Percentiles rank a stretch among this genome's conserved stretches.
Evolutionary conservation across 2,888 invertebrate species (phyloP).

Genomic region (Chydorus sphaericus): DNA sequence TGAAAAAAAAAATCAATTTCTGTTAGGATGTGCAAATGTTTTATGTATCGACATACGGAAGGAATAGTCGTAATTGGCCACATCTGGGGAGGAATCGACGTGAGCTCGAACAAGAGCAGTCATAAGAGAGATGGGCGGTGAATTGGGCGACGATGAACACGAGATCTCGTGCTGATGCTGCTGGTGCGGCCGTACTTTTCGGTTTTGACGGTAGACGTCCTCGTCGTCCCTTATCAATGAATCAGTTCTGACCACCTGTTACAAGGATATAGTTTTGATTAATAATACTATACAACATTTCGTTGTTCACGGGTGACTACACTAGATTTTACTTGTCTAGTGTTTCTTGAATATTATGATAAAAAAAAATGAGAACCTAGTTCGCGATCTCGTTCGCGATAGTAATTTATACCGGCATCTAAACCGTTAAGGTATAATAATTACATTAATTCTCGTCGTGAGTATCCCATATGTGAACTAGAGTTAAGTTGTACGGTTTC

Average conservation of each 20-base stretch:
- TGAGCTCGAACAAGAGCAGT: slow-evolving; percentile 88
- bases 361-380: too few relatives aligned
- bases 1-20: not conserved
- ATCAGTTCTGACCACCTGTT: slow-evolving; percentile 75
- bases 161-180: too few relatives aligned
- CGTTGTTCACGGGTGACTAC: too few relatives aligned
- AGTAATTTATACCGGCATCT: too few relatives aligned
- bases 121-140: slow-evolving; percentile 86
- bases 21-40: not conserved
- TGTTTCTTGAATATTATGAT: too few relatives aligned
- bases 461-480: too few relatives aligned
- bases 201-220: slow-evolving; percentile 96
- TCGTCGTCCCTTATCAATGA: slow-evolving; percentile 87
- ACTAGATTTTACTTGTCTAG: too few relatives aligned
- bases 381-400: too few relatives aligned
- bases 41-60: slow-evolving; percentile 36
- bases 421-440: too few relatives aligned
- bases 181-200: slow-evolving; percentile 69
- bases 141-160: slow-evolving; percentile 81
- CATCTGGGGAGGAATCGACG: slow-evolving; percentile 86
- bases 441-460: too few relatives aligned
- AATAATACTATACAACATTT: not conserved
- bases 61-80: slow-evolving; percentile 79
- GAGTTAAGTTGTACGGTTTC: too few relatives aligned
- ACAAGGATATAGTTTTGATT: not conserved